Conservation (phyloP, 2,113 vertebrate species). For the Sturnira hondurensis region DNA sequence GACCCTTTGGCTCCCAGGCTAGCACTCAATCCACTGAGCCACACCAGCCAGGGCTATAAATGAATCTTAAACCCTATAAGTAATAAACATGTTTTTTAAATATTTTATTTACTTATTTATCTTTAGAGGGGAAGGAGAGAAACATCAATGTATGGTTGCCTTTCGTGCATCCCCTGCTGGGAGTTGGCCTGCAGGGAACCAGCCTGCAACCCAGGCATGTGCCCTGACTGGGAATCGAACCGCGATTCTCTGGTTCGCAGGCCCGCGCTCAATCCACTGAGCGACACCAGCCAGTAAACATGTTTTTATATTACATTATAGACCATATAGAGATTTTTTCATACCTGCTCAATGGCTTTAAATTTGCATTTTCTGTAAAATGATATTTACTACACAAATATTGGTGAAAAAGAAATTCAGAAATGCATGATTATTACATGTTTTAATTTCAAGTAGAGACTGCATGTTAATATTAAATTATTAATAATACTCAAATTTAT, state of each 20-base stretch:
- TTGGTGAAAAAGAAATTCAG: background rate
- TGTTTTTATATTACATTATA: background rate
- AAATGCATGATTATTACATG: background rate
- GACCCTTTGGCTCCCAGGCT: too few relatives aligned
- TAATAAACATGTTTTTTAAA: background rate
- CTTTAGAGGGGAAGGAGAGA: too few relatives aligned
- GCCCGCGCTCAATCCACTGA: too few relatives aligned
- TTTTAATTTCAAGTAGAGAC: background rate
- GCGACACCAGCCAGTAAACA: background rate
- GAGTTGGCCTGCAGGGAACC: too few relatives aligned
- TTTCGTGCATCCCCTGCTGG: too few relatives aligned
- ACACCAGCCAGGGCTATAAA: background rate
- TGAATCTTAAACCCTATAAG: background rate
- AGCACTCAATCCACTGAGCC: too few relatives aligned
- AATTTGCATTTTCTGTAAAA: slow-evolving; percentile 4
- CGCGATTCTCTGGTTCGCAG: too few relatives aligned
- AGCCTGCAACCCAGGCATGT: too few relatives aligned
- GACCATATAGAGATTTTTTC: background rate
- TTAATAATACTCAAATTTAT: background rate
- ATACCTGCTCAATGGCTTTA: background rate
- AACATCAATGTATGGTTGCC: too few relatives aligned
- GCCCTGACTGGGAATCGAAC: too few relatives aligned
- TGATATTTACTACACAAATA: slow-evolving; percentile 28
- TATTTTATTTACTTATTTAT: too few relatives aligned
- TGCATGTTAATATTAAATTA: slow-evolving; percentile 14